These are phyloP conservation scores for Megathymus violae DNA, from an alignment of 1,140 invertebrate genomes.

Conservation along the genomic window DNA sequence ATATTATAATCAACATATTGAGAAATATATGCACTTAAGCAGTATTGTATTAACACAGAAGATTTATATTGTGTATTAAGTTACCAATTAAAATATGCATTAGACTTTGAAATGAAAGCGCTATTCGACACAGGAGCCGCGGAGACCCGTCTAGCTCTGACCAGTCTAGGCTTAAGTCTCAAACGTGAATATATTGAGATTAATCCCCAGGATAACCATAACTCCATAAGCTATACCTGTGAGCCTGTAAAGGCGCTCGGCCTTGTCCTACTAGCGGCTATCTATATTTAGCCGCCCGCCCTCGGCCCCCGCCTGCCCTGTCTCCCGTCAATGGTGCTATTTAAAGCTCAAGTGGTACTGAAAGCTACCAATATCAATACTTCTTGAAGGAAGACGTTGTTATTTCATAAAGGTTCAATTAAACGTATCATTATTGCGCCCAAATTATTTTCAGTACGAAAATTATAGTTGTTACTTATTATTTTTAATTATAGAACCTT, in stretches of 20 bases:
- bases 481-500: too few species aligned
- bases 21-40: too few species aligned
- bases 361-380: slow-evolving; percentile 28
- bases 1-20: too few species aligned
- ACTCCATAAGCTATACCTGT: slow-evolving; percentile 53
- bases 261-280: slow-evolving; percentile 67
- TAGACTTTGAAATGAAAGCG: slow-evolving; percentile 24
- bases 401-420: too few species aligned
- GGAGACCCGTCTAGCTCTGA: slow-evolving; percentile 27
- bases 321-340: slow-evolving; percentile 63
- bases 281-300: slow-evolving; percentile 69
- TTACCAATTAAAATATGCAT: slow-evolving; percentile 31
- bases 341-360: slow-evolving; percentile 47
- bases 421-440: too few species aligned
- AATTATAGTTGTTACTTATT: too few species aligned
- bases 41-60: slow-evolving; percentile 9
- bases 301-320: slow-evolving; percentile 41
- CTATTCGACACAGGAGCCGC: slow-evolving; percentile 36
- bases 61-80: slow-evolving; percentile 25
- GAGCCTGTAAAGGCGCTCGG: slow-evolving; percentile 46
- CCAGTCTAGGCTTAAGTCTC: slow-evolving; percentile 13
- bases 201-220: slow-evolving; percentile 66
- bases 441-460: too few species aligned
- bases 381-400: slow-evolving; percentile 15
- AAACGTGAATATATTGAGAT: slow-evolving; percentile 43